Conservation (phyloP, 2,797 vertebrate species). For the Simalia tracyae region DNA sequence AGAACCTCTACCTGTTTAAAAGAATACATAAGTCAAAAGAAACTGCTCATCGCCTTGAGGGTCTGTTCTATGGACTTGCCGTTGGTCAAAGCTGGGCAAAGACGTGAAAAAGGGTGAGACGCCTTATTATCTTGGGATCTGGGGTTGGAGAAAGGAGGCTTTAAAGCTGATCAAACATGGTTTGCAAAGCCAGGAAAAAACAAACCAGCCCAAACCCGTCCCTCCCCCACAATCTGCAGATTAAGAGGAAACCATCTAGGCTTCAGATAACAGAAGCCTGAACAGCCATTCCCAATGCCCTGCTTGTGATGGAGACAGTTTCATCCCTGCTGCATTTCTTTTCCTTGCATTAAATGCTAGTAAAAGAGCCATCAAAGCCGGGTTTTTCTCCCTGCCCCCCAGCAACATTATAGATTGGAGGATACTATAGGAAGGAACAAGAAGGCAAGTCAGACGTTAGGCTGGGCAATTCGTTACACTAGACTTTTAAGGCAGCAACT, state of each 20-base stretch:
- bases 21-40: neutral
- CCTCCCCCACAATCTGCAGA: slow-evolving; percentile 1
- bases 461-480: neutral
- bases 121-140: slow-evolving; percentile 20
- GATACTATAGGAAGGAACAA: neutral
- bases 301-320: slow-evolving; percentile 52
- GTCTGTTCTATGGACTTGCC: slow-evolving; percentile 16
- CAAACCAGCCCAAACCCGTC: neutral
- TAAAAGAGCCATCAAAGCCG: slow-evolving; percentile 3
- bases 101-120: slow-evolving; percentile 33
- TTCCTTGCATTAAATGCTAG: slow-evolving; percentile 51
- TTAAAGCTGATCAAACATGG: slow-evolving; percentile 47
- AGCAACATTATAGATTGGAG: neutral
- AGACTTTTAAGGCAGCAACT: neutral
- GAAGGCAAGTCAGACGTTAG: neutral
- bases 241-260: slow-evolving; percentile 57
- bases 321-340: slow-evolving; percentile 56
- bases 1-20: neutral
- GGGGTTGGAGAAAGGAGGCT: slow-evolving; percentile 31
- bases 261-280: slow-evolving; percentile 58
- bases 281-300: slow-evolving; percentile 64
- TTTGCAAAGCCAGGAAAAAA: slow-evolving; percentile 38
- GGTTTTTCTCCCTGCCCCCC: neutral
- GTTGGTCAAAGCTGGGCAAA: neutral
- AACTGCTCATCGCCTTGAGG: neutral